Evolutionary conservation across 2,113 vertebrate species (phyloP).

Genomic region (Tragelaphus strepsiceros): DNA sequence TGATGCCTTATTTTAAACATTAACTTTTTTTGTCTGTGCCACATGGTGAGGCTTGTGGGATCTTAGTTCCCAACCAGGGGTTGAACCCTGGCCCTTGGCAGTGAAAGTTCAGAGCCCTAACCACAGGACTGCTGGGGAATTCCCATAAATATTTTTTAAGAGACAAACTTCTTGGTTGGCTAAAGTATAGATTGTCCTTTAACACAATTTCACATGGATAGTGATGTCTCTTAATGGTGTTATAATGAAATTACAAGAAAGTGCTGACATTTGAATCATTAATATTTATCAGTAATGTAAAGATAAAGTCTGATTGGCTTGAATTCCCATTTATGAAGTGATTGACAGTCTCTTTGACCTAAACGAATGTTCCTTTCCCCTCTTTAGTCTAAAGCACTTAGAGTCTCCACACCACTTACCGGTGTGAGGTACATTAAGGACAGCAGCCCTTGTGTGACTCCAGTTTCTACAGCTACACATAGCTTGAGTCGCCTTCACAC

Average conservation of each 20-base stretch:
- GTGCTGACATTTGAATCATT: not conserved
- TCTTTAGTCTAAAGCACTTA: conserved; percentile 83
- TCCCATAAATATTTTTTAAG: not conserved
- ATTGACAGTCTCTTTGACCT: not conserved
- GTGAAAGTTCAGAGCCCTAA: not conserved
- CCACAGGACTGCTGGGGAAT: not conserved
- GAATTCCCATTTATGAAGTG: not conserved
- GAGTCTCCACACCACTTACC: conserved; percentile 88
- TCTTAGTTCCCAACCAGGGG: not conserved
- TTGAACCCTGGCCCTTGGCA: not conserved
- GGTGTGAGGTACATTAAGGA: conserved; percentile 87
- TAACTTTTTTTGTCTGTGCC: not conserved
- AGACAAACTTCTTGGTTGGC: not conserved
- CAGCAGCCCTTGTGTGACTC: conserved; percentile 80
- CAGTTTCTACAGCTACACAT: conserved; percentile 87
- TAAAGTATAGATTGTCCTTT: not conserved
- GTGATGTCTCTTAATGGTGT: not conserved
- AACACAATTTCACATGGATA: not conserved
- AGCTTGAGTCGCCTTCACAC: conserved; percentile 90
- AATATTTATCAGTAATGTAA: not conserved
- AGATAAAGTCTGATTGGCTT: not conserved
- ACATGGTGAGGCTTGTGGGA: not conserved
- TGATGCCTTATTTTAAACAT: not conserved
- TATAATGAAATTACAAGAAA: not conserved
- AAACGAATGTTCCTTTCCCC: not conserved